Conservation (phyloP, 2,113 vertebrate genomes). For the Setophaga petechia region DNA sequence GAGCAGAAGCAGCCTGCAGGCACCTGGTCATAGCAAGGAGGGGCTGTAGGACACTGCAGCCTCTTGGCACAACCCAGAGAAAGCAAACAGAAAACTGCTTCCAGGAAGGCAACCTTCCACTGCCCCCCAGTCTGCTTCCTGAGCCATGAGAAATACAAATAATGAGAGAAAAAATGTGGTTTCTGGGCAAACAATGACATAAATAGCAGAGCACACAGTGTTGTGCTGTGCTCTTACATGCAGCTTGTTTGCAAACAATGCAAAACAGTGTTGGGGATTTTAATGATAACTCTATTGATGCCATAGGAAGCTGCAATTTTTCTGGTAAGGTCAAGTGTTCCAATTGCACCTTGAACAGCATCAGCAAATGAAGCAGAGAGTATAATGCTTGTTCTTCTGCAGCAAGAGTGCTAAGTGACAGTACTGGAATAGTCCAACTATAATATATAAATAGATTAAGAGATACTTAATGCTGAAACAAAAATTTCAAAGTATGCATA, state of each 20-base stretch:
- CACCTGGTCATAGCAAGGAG: not conserved
- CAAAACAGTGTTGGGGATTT: not conserved
- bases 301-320: not conserved
- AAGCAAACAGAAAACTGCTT: not conserved
- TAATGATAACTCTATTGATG: not conserved
- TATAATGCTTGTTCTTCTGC: not conserved
- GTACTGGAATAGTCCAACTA: not conserved
- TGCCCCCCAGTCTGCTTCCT: not conserved
- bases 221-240: not conserved
- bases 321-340: not conserved
- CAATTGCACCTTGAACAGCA: not conserved
- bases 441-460: not conserved
- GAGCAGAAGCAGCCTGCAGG: not conserved
- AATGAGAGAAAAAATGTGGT: not conserved
- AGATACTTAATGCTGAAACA: not conserved
- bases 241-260: not conserved
- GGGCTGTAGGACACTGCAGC: not conserved
- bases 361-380: not conserved
- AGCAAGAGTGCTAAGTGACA: not conserved
- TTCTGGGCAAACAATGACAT: not conserved
- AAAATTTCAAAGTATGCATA: not conserved
- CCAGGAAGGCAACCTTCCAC: not conserved
- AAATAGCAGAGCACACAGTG: rapidly evolving
- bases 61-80: not conserved
- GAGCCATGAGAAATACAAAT: not conserved